Percentiles rank a stretch among this genome's conserved stretches.
phyloP scores from a whole-genome alignment of 2,797 vertebrate species.

The Gymnothorax reevesii region DNA sequence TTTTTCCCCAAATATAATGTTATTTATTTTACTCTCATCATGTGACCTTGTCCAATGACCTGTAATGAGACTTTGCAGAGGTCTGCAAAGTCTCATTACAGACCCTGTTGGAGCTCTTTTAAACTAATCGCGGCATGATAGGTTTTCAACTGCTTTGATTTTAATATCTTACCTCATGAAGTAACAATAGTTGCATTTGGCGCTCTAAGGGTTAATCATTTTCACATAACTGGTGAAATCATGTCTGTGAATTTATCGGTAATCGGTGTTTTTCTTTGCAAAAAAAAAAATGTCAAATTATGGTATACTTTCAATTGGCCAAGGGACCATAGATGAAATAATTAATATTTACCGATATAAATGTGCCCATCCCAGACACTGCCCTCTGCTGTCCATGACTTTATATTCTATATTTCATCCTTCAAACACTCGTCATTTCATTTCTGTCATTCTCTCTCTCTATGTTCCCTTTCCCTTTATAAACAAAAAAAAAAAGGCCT shows the following conservation, averaged over 20 bases:
- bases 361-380: not conserved
- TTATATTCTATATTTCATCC: not conserved
- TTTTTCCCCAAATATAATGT: not conserved
- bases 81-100: too few relatives aligned
- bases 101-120: too few relatives aligned
- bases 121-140: too few relatives aligned
- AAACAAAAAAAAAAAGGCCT: not conserved
- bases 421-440: not conserved
- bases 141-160: too few relatives aligned
- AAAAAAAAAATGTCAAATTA: not conserved
- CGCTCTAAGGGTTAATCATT: not conserved
- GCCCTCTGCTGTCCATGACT: not conserved
- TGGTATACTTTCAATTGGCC: not conserved
- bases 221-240: not conserved
- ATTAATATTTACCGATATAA: not conserved
- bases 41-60: not conserved
- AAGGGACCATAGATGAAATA: not conserved
- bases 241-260: not conserved
- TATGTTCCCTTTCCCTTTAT: not conserved
- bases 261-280: not conserved
- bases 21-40: not conserved
- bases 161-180: too few relatives aligned
- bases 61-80: not conserved
- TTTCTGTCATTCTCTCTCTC: not conserved
- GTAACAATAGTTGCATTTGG: too few relatives aligned